Base-by-base conservation (phyloP, 2,888 invertebrate genomes). In the Litoditis marina region DNA sequence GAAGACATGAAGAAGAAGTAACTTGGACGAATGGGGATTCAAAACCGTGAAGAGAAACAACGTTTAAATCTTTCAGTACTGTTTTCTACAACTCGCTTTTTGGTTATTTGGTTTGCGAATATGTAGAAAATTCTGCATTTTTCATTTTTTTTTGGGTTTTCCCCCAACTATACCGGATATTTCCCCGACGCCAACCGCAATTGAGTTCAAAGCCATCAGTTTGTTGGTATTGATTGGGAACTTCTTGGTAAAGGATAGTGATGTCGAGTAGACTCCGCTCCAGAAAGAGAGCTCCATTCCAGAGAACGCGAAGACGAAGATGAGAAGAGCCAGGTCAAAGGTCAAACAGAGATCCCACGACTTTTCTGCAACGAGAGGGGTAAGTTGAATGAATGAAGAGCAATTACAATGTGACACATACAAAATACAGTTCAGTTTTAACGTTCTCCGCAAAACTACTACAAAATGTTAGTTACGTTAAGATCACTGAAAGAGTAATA, bases 141-240 rank as follows among this genome's bases (percentile, higher is more conserved):
- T n/a, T n/a, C n/a, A n/a, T n/a, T n/a, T 36, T n/a, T 47, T 13
- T 47, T 47, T 13, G 19, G 22, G 19, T 47, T n/a, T 47, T n/a
- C 19, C 28, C 25, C 8, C 25, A 50, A 50, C 22, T 25, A n/a
- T 6, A 65, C 65, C 60, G 22, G 36, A n/a, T 7, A 65, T 19
- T 87, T 95, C 94, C 59, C 95, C 95, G 68, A 91, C 83, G 42
- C 95, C 96, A 74, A 95, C 91, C 81, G 92, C 90, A 65, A 96
- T 93, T 0, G 95, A 95, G 2, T 92, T 92, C 5, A 95, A 86
- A 0, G 94, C 95, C 31, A 95, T 90, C 27, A 93, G 50, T 1
- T 51, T 65, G 30, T 77, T 69, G 0, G 76, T 74, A 58, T 74
- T 78, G 13, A 68, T 55, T 11, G 60, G 58, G 83, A 94, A 89